A percentile compares a stretch with the other conserved stretches of the same genome.
Conservation (phyloP, 2,797 vertebrate genomes). For the Phrynocephalus guinanensis region DNA sequence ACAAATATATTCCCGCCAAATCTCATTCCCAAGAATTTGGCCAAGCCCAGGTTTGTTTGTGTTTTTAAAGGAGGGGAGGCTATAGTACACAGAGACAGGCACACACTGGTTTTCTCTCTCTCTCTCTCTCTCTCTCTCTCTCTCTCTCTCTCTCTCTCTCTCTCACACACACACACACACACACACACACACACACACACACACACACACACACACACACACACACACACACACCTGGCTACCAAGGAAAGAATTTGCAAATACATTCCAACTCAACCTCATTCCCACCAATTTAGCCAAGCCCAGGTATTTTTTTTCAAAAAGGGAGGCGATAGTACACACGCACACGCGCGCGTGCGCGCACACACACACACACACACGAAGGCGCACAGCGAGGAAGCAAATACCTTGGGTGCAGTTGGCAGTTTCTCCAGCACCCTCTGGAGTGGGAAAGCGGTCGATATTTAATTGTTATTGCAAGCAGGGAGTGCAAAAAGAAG, state of each 20-base stretch:
- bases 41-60: not conserved
- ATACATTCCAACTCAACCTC: not conserved
- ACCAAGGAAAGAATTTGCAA: not conserved
- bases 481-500: conserved; percentile 21
- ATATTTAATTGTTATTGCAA: conserved; percentile 50
- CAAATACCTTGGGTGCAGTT: conserved; percentile 50
- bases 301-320: not conserved
- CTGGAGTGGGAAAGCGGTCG: conserved; percentile 37
- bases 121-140: no score
- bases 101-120: no score
- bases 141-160: no score
- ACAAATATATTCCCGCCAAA: not conserved
- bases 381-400: conserved; percentile 18
- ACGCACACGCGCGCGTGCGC: no score
- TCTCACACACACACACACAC: no score
- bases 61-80: no score
- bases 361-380: not conserved
- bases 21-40: not conserved
- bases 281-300: conserved; percentile 12
- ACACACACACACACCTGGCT: not conserved
- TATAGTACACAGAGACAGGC: no score
- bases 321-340: no score
- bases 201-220: not conserved
- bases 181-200: not conserved
- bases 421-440: conserved; percentile 30